Percentiles rank a stretch among this genome's conserved stretches.
Conservation (phyloP, 2,888 invertebrate species). For the Leptinotarsa rubiginosa region DNA sequence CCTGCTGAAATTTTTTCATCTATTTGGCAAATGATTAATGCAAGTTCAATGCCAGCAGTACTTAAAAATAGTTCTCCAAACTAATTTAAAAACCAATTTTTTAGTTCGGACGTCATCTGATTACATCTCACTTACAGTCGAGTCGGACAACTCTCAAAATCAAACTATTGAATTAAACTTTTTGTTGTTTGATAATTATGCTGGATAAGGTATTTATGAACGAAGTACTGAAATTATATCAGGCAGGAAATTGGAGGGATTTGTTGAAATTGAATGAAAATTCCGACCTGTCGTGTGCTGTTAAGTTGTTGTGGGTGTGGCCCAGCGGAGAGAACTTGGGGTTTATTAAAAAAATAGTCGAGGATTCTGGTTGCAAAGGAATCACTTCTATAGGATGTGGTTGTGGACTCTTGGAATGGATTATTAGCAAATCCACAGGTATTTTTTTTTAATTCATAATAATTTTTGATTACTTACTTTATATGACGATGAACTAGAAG, state of each 20-base stretch:
- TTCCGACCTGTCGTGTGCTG: constrained; percentile 64
- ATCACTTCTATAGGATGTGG: constrained; percentile 84
- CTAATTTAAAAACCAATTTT: constrained; percentile 26
- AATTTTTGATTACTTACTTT: background rate
- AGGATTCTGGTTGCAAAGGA: constrained; percentile 65
- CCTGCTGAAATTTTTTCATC: constrained; percentile 4
- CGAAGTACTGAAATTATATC: constrained; percentile 64
- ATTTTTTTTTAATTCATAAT: background rate
- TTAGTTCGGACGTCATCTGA: background rate
- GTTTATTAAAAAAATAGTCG: constrained; percentile 69
- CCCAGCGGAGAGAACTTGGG: constrained; percentile 75
- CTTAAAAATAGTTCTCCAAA: constrained; percentile 29
- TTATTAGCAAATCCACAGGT: constrained; percentile 76
- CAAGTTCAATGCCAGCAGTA: constrained; percentile 5
- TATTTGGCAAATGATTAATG: constrained; percentile 17
- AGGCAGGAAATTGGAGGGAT: constrained; percentile 66
- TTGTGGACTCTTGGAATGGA: constrained; percentile 85
- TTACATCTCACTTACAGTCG: background rate
- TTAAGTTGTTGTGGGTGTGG: constrained; percentile 77
- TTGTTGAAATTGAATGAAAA: constrained; percentile 66
- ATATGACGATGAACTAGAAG: background rate
- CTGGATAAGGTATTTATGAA: constrained; percentile 59
- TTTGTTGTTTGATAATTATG: background rate
- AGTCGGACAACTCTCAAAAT: too few relatives aligned
- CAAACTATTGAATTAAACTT: too few relatives aligned